These are phyloP conservation scores for Drosophila ironensis DNA, from an alignment of 1,140 invertebrate genomes.

Conservation along the genomic window DNA sequence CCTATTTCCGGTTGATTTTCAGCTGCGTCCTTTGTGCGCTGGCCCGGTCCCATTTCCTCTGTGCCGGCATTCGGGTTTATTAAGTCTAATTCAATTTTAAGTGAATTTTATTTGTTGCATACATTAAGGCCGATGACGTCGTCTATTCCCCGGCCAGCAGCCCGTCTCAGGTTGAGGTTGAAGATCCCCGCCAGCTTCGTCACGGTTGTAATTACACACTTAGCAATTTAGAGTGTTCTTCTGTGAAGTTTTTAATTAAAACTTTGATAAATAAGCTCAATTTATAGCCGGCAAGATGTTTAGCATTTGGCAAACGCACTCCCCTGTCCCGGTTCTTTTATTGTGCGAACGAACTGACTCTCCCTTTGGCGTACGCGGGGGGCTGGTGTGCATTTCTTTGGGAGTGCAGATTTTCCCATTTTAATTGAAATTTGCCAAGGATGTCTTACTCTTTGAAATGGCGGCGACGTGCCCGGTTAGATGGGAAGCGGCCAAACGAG, in stretches of 20 bases:
- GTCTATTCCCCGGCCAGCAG: neutral
- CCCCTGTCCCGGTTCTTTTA: neutral
- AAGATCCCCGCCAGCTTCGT: conserved; percentile 8
- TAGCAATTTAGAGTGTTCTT: conserved; percentile 58
- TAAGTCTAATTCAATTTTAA: conserved; percentile 76
- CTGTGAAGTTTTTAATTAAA: conserved; percentile 76
- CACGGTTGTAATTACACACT: conserved; percentile 76
- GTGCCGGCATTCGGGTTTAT: conserved; percentile 50
- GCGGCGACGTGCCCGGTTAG: conserved; percentile 25
- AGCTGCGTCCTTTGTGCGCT: conserved; percentile 50
- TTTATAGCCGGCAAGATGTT: conserved; percentile 70
- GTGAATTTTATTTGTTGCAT: conserved; percentile 72
- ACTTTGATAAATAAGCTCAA: conserved; percentile 80
- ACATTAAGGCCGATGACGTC: conserved; percentile 51
- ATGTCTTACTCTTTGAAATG: conserved; percentile 27
- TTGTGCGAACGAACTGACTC: neutral
- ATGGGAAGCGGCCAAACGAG: neutral
- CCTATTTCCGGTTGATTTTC: conserved; percentile 51
- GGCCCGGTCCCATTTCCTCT: conserved; percentile 13
- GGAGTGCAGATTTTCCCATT: conserved; percentile 63
- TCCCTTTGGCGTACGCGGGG: neutral
- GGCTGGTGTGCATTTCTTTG: conserved; percentile 52
- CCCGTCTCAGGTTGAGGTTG: neutral
- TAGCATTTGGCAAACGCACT: conserved; percentile 45
- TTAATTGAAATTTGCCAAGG: conserved; percentile 60